A percentile compares a stretch with the other conserved stretches of the same genome.
These are phyloP conservation scores for Propithecus perrieri DNA, from an alignment of 2,797 vertebrate species.

Conservation along the genomic window DNA sequence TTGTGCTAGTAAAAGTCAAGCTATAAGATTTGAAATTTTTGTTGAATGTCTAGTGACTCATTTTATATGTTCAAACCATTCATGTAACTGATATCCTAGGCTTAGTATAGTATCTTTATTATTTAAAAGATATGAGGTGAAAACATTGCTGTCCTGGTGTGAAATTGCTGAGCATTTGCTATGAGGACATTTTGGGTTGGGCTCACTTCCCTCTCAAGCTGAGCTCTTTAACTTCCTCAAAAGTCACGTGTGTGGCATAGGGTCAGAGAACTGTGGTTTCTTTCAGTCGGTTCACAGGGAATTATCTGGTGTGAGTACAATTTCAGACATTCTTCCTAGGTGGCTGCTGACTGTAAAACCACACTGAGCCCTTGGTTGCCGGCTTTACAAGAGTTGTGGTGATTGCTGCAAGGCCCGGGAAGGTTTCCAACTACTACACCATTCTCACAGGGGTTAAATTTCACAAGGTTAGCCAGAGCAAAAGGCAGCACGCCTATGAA, in stretches of 20 bases:
- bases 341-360: slow-evolving; percentile 36
- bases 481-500: neutral
- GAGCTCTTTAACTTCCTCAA: slow-evolving; percentile 53
- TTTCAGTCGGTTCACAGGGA: neutral
- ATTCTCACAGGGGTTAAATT: slow-evolving; percentile 72
- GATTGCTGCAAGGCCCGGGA: neutral
- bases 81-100: neutral
- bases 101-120: neutral
- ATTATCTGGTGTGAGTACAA: slow-evolving; percentile 38
- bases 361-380: neutral
- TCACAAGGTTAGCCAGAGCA: slow-evolving; percentile 39
- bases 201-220: neutral
- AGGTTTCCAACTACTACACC: slow-evolving; percentile 17
- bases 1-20: neutral
- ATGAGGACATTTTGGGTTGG: neutral
- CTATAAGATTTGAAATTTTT: neutral
- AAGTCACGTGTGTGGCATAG: slow-evolving; percentile 11
- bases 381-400: slow-evolving; percentile 23
- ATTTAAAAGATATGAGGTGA: neutral
- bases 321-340: slow-evolving; percentile 61
- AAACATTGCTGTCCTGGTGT: neutral
- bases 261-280: slow-evolving; percentile 39
- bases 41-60: neutral
- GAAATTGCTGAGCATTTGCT: neutral
- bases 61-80: neutral